phyloP scores from a whole-genome alignment of 2,113 vertebrate genomes.

The Falcunculus frontatus region DNA sequence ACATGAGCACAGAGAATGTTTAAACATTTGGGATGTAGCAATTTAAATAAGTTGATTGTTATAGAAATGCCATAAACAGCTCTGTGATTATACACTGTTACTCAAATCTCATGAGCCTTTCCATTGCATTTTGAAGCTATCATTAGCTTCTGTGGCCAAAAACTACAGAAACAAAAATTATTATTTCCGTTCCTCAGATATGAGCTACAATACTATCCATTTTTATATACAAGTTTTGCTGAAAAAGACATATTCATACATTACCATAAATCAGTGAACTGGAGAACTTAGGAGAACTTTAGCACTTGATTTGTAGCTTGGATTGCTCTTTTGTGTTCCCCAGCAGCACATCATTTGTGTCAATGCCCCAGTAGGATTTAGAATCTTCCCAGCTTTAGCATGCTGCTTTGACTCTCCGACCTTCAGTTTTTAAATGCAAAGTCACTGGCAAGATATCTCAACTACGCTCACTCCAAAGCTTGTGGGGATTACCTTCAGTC shows the following conservation, averaged over 20 bases:
- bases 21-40: background rate
- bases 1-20: background rate
- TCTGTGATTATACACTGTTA: background rate
- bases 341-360: background rate
- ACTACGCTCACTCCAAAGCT: background rate
- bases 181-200: background rate
- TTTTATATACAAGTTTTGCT: background rate
- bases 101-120: background rate
- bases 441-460: background rate
- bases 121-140: background rate
- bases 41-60: background rate
- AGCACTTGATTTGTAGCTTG: background rate
- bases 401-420: conserved; percentile 33
- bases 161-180: background rate
- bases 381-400: background rate
- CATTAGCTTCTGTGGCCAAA: background rate
- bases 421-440: conserved; percentile 33
- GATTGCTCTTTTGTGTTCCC: background rate
- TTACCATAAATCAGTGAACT: conserved; percentile 17
- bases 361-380: background rate
- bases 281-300: background rate
- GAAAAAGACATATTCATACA: background rate
- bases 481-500: conserved; percentile 41
- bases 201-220: background rate
- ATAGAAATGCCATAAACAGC: background rate